Evolutionary conservation across 2,797 vertebrate genomes (phyloP).

Genomic region (Champsocephalus gunnari): DNA sequence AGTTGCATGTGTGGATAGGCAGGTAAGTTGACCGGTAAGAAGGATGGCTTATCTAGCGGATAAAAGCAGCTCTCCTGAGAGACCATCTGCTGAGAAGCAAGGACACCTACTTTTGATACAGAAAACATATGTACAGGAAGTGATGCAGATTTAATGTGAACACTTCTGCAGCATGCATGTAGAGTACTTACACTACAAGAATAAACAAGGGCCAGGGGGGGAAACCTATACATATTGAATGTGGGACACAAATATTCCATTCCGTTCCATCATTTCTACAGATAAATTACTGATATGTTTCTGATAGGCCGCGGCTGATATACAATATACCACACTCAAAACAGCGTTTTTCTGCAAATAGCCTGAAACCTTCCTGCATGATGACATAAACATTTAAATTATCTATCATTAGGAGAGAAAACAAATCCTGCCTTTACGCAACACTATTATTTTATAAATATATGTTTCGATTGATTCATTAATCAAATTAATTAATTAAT

Average conservation of each 20-base stretch:
- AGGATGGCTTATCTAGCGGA: background rate
- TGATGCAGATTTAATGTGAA: slow-evolving; percentile 58
- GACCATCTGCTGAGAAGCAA: background rate
- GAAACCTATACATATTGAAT: slow-evolving; percentile 43
- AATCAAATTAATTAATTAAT: too few species aligned
- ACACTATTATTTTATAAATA: background rate
- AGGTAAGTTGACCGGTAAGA: background rate
- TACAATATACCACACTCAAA: background rate
- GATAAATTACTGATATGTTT: slow-evolving; percentile 23
- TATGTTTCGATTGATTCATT: background rate
- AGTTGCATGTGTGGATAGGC: background rate
- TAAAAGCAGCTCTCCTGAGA: slow-evolving; percentile 24
- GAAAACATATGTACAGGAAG: slow-evolving; percentile 19
- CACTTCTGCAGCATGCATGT: slow-evolving; percentile 25
- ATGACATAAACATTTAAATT: background rate
- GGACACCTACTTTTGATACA: slow-evolving; percentile 1
- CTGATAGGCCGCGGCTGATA: background rate
- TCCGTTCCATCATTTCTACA: slow-evolving; percentile 29
- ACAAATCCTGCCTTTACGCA: background rate
- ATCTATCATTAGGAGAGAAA: too few species aligned
- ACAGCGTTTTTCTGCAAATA: background rate
- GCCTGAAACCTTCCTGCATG: background rate
- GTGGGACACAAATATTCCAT: slow-evolving; percentile 51
- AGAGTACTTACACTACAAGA: slow-evolving; percentile 14
- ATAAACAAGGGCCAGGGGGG: slow-evolving; percentile 12